These are phyloP conservation scores for Volucella inflata DNA, from an alignment of 2,888 invertebrate genomes.

Conservation along the genomic window DNA sequence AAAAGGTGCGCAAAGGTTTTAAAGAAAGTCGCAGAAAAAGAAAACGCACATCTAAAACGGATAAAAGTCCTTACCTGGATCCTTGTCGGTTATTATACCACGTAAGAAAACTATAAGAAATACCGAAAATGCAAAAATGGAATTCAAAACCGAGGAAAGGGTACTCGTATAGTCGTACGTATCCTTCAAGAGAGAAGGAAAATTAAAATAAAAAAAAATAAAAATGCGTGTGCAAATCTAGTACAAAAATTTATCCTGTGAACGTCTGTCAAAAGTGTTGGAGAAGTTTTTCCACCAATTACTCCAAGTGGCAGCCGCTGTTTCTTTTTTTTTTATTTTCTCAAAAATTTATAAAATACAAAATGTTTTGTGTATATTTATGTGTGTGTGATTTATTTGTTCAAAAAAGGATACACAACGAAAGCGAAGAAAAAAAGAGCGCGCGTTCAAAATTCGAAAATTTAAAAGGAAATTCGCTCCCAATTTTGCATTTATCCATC, in stretches of 20 bases:
- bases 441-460: conserved; percentile 1
- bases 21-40: conserved; percentile 1
- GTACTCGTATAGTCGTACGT: no score
- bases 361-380: no score
- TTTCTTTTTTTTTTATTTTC: background rate
- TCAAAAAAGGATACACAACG: conserved; percentile 54
- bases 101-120: conserved; percentile 7
- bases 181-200: background rate
- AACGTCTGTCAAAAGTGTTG: conserved; percentile 61
- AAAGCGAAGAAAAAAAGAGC: conserved; percentile 33
- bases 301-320: background rate
- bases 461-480: background rate
- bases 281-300: conserved; percentile 1
- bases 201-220: conserved; percentile 12
- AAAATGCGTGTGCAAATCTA: conserved; percentile 58
- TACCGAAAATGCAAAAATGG: no score
- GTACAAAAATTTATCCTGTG: conserved; percentile 61
- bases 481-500: conserved; percentile 10
- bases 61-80: background rate
- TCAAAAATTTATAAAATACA: no score
- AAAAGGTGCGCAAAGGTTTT: conserved; percentile 30
- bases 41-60: background rate
- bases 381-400: conserved; percentile 44
- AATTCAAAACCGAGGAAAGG: no score
- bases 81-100: background rate